Percentiles rank a stretch among this genome's conserved stretches.
These are phyloP conservation scores for Pachyramphus minor DNA, from an alignment of 2,113 vertebrate species.

Conservation along the genomic window DNA sequence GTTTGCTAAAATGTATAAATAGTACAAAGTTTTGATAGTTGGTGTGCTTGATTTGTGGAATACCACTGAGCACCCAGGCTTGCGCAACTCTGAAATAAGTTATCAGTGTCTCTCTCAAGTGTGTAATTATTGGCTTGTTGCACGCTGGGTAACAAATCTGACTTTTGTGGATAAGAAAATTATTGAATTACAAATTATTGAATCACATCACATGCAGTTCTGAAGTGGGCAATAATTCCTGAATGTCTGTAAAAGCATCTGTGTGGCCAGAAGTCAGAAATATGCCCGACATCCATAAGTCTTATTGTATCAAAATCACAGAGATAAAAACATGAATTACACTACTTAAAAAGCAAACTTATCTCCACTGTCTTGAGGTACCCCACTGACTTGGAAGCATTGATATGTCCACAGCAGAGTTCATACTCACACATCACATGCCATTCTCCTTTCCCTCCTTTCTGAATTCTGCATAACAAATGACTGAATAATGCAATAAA, in stretches of 20 bases:
- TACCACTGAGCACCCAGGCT: not conserved
- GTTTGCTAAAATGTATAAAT: not conserved
- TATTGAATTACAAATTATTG: not conserved
- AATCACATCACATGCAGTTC: not conserved
- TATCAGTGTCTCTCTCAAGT: not conserved
- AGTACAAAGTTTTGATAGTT: too few species aligned
- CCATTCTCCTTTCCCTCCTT: not conserved
- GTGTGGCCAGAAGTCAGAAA: not conserved
- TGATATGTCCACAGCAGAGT: not conserved
- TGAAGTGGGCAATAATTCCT: not conserved
- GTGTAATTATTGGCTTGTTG: not conserved
- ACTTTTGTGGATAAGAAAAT: not conserved
- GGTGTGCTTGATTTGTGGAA: not conserved
- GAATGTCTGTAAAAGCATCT: not conserved
- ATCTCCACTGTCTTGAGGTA: not conserved
- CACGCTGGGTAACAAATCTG: not conserved
- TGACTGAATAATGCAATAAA: not conserved
- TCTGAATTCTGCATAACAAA: not conserved
- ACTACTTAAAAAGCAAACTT: not conserved
- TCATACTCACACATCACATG: not conserved
- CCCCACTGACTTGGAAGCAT: not conserved
- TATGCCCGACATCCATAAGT: fast-evolving
- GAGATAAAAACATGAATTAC: not conserved
- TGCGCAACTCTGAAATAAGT: not conserved
- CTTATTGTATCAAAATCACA: not conserved